Evolutionary conservation across 2,113 vertebrate species (phyloP).

Genomic region (Anarhynchus alexandrinus): DNA sequence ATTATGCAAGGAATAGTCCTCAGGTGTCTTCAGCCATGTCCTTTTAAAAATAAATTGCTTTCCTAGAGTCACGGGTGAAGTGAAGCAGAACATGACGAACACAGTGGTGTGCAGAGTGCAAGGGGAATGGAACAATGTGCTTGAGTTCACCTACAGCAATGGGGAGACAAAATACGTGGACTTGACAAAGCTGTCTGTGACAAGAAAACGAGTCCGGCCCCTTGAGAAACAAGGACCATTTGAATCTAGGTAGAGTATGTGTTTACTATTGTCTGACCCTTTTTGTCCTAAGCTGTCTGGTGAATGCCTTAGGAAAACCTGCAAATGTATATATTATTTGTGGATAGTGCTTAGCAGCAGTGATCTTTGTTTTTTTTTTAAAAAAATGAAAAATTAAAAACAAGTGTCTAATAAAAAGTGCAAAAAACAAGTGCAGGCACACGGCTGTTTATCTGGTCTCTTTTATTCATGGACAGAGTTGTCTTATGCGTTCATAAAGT

Average conservation of each 20-base stretch:
- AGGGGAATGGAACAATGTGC: slow-evolving; percentile 93
- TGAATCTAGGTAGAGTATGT: slow-evolving; percentile 85
- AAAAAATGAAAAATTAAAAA: background rate
- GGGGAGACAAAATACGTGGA: slow-evolving; percentile 87
- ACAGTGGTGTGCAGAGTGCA: slow-evolving; percentile 91
- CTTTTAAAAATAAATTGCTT: background rate
- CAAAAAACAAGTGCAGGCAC: background rate
- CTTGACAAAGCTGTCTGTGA: slow-evolving; percentile 86
- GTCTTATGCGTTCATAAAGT: background rate
- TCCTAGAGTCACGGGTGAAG: slow-evolving; percentile 89
- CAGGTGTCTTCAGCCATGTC: background rate
- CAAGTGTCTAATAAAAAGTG: background rate
- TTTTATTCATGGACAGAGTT: background rate
- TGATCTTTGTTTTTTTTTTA: background rate
- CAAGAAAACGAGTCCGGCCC: slow-evolving; percentile 86
- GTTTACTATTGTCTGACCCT: background rate
- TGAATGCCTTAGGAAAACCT: background rate
- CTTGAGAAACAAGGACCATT: slow-evolving; percentile 87
- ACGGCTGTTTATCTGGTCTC: background rate
- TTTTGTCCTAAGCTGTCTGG: background rate
- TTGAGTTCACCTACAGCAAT: slow-evolving; percentile 89
- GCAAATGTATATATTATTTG: background rate
- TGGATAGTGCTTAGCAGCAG: background rate
- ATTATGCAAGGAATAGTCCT: background rate
- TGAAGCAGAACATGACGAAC: slow-evolving; percentile 89